These are phyloP conservation scores for Rambutsinella grinnellia DNA, from an alignment of 2,888 invertebrate genomes.

Conservation along the genomic window DNA sequence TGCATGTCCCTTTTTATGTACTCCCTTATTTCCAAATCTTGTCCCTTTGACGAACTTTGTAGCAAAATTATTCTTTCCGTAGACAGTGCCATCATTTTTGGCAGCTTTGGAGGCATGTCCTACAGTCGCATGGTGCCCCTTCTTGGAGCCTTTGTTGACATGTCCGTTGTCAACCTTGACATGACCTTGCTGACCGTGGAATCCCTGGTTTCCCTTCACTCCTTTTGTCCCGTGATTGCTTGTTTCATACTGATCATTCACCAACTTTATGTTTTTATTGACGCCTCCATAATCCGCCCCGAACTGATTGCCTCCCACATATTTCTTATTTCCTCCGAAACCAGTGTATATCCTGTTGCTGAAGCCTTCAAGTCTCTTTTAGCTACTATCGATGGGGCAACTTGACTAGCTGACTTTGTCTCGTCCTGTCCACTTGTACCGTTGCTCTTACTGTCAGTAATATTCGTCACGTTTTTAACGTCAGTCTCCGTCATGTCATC, in stretches of 20 bases:
- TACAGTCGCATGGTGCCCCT: slow-evolving; percentile 61
- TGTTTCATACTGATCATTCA: slow-evolving; percentile 46
- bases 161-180: slow-evolving; percentile 51
- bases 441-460: slow-evolving; percentile 5
- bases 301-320: slow-evolving; percentile 47
- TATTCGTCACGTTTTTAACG: slow-evolving; percentile 3
- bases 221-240: slow-evolving; percentile 46
- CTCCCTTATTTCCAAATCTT: slow-evolving; percentile 60
- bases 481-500: slow-evolving; percentile 17
- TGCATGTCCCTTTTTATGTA: slow-evolving; percentile 64
- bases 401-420: slow-evolving; percentile 15
- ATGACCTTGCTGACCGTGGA: slow-evolving; percentile 48
- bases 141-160: slow-evolving; percentile 62
- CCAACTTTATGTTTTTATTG: slow-evolving; percentile 55
- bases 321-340: slow-evolving; percentile 54
- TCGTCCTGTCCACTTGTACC: slow-evolving; percentile 4
- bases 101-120: slow-evolving; percentile 58
- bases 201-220: slow-evolving; percentile 58
- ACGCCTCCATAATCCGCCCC: slow-evolving; percentile 55
- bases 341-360: slow-evolving; percentile 50
- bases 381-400: slow-evolving; percentile 9
- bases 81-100: slow-evolving; percentile 59
- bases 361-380: slow-evolving; percentile 56
- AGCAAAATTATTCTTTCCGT: slow-evolving; percentile 60
- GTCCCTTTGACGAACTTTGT: slow-evolving; percentile 59